Conservation (phyloP, 1,140 invertebrate genomes). For the Araneus ventricosus region DNA sequence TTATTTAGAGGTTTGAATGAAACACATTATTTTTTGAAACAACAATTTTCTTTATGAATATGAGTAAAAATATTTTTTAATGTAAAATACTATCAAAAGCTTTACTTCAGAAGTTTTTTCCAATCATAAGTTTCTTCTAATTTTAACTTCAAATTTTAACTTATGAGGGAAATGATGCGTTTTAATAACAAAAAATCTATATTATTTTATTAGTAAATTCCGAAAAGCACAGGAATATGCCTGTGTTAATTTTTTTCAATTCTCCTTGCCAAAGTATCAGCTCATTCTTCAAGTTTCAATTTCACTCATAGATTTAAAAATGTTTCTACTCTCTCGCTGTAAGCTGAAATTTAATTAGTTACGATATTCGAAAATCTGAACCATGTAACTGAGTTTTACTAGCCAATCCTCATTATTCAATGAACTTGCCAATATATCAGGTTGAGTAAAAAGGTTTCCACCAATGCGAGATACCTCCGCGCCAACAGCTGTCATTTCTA, state of each 20-base stretch:
- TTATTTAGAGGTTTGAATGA: neutral
- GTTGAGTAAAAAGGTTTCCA: no score
- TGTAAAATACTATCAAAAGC: no score
- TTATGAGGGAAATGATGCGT: conserved; percentile 78
- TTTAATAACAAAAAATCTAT: conserved; percentile 49
- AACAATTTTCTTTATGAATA: conserved; percentile 36
- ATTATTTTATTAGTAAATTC: conserved; percentile 84
- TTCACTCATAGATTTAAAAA: neutral
- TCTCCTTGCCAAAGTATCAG: no score
- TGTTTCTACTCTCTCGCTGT: no score
- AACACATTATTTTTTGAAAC: neutral
- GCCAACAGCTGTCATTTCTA: no score
- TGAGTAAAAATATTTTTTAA: conserved; percentile 45
- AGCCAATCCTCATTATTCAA: no score
- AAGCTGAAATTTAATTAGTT: neutral
- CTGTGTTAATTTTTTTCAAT: no score
- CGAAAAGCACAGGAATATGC: conserved; percentile 81
- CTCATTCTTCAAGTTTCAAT: neutral
- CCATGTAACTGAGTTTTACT: no score
- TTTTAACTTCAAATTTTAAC: conserved; percentile 33
- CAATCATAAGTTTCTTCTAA: conserved; percentile 83
- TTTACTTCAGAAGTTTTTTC: conserved; percentile 78
- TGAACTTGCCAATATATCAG: no score
- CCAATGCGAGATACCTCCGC: no score
- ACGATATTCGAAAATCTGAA: no score